These are phyloP conservation scores for Chesias legatella DNA, from an alignment of 2,888 invertebrate genomes.

Conservation along the genomic window DNA sequence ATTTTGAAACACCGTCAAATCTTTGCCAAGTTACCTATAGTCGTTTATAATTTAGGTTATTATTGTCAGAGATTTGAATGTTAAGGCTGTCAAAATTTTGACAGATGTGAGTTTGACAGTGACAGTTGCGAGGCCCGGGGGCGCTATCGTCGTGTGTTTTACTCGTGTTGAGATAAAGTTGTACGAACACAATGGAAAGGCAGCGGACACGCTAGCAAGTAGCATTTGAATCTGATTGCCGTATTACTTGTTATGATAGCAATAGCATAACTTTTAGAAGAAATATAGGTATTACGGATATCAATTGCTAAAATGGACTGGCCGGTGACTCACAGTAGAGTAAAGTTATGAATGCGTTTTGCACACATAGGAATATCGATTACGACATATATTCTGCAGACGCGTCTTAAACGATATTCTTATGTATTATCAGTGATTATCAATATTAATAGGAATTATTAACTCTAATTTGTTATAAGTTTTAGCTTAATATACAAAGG, in stretches of 20 bases:
- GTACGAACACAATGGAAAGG: slow-evolving; percentile 50
- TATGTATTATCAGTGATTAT: too few species aligned
- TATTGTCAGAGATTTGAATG: neutral
- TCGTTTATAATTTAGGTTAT: neutral
- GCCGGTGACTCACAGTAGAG: too few species aligned
- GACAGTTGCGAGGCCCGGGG: slow-evolving; percentile 30
- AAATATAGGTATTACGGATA: neutral
- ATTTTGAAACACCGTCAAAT: too few species aligned
- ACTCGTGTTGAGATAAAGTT: slow-evolving; percentile 33
- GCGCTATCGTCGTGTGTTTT: slow-evolving; percentile 20
- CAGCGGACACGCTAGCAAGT: slow-evolving; percentile 63
- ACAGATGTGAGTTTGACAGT: slow-evolving; percentile 9
- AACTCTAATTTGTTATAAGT: too few species aligned
- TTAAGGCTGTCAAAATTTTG: slow-evolving; percentile 2
- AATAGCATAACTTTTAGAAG: neutral
- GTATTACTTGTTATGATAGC: slow-evolving; percentile 11
- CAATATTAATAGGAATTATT: too few species aligned
- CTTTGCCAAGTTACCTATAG: neutral
- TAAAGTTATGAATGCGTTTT: too few species aligned
- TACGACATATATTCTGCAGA: too few species aligned
- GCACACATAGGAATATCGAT: too few species aligned
- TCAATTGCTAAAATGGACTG: too few species aligned
- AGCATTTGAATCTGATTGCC: slow-evolving; percentile 21
- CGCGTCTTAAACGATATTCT: too few species aligned
- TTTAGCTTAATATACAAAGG: too few species aligned